Conservation (phyloP, 1,140 invertebrate species). For the Bathynomus jamesi region DNA sequence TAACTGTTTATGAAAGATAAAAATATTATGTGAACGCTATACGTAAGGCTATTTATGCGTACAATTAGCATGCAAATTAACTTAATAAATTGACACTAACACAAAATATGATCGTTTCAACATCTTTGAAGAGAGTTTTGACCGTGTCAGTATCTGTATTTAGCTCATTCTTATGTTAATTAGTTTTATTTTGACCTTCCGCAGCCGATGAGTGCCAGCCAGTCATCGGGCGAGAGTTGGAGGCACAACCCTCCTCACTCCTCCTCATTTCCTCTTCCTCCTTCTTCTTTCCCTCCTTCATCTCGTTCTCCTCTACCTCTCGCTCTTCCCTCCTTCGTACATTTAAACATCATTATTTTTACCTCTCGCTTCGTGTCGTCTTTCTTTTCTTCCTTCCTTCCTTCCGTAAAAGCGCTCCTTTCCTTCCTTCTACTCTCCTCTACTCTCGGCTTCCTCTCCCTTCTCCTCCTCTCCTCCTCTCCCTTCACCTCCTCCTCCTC, state of each 20-base stretch:
- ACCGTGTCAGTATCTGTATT: too few relatives aligned
- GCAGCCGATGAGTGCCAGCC: background rate
- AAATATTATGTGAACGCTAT: too few relatives aligned
- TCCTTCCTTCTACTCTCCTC: background rate
- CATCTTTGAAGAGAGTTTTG: too few relatives aligned
- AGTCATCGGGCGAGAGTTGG: background rate
- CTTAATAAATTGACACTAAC: too few relatives aligned
- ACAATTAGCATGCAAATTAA: too few relatives aligned
- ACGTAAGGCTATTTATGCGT: too few relatives aligned
- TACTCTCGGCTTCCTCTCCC: background rate
- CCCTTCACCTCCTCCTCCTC: background rate
- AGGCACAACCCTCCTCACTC: background rate
- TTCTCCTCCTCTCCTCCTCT: background rate
- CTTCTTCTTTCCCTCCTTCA: background rate
- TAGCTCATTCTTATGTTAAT: too few relatives aligned
- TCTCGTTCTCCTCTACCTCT: background rate
- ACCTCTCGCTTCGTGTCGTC: background rate
- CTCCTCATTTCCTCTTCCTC: background rate
- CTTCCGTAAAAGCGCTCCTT: background rate
- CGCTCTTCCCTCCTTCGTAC: too few relatives aligned
- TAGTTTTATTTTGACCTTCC: background rate
- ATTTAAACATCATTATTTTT: too few relatives aligned
- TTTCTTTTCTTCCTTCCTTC: conserved; percentile 2
- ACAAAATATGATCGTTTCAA: too few relatives aligned
- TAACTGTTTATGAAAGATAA: too few relatives aligned